Evolutionary conservation across 1,140 invertebrate species (phyloP).

Genomic region (Tetranychus urticae): DNA sequence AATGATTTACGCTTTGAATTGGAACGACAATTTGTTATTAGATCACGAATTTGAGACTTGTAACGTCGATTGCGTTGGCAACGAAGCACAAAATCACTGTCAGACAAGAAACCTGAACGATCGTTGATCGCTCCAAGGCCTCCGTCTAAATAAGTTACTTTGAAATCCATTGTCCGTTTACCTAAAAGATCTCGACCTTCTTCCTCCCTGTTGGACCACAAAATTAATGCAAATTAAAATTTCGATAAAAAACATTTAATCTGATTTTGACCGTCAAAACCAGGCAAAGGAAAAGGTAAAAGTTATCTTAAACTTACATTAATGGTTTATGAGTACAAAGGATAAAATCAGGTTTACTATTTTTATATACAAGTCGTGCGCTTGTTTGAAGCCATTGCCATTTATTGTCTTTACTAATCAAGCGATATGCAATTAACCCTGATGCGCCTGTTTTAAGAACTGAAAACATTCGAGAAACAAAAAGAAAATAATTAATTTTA

Average conservation of each 20-base stretch:
- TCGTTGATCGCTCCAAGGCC: slow-evolving; percentile 40
- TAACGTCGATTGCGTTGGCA: slow-evolving; percentile 41
- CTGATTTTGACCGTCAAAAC: too few species aligned
- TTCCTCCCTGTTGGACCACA: slow-evolving; percentile 52
- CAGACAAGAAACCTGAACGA: slow-evolving; percentile 11
- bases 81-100: slow-evolving; percentile 11
- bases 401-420: slow-evolving; percentile 63
- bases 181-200: slow-evolving; percentile 84
- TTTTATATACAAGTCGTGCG: slow-evolving; percentile 89
- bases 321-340: slow-evolving; percentile 89
- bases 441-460: slow-evolving; percentile 94
- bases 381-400: slow-evolving; percentile 98
- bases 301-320: slow-evolving; percentile 41
- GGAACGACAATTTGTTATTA: slow-evolving; percentile 49
- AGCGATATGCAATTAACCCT: slow-evolving; percentile 90
- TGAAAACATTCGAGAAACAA: slow-evolving; percentile 20
- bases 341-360: slow-evolving; percentile 95
- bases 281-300: too few species aligned
- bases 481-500: slow-evolving; percentile 4
- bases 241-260: not conserved
- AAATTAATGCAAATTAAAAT: not conserved
- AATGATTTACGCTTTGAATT: not conserved
- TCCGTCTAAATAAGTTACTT: slow-evolving; percentile 85
- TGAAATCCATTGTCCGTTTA: slow-evolving; percentile 95
- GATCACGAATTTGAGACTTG: slow-evolving; percentile 74